phyloP scores from a whole-genome alignment of 2,888 invertebrate genomes.

The Leptopilina myrica region DNA sequence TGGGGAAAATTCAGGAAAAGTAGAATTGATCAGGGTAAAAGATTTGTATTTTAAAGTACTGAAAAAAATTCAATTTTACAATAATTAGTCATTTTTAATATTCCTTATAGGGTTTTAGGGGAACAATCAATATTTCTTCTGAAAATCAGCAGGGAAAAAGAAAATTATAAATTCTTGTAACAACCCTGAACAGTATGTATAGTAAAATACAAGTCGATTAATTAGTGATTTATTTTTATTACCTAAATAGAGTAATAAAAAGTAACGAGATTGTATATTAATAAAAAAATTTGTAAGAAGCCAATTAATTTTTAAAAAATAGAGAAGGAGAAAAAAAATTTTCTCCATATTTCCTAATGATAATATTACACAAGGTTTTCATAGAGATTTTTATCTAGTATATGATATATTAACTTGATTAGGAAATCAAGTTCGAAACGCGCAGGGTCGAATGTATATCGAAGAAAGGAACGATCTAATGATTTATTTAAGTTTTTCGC shows the following conservation, averaged over 20 bases:
- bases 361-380: conserved; percentile 23
- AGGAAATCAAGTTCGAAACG: conserved; percentile 32
- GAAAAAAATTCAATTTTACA: too few relatives aligned
- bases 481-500: conserved; percentile 29
- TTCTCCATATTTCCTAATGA: conserved; percentile 24
- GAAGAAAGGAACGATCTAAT: conserved; percentile 24
- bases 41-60: too few relatives aligned
- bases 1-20: too few relatives aligned
- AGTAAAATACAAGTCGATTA: not conserved
- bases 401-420: conserved; percentile 17
- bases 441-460: conserved; percentile 23
- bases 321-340: conserved; percentile 1
- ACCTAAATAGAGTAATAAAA: not conserved
- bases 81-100: too few relatives aligned
- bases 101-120: too few relatives aligned
- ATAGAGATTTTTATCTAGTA: conserved; percentile 28
- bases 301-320: conserved; percentile 24
- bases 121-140: too few relatives aligned
- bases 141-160: too few relatives aligned
- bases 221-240: conserved; percentile 4
- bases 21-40: too few relatives aligned
- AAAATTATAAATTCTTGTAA: too few relatives aligned
- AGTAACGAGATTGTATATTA: not conserved
- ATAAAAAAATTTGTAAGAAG: conserved; percentile 3
- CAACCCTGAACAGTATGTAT: too few relatives aligned